These are phyloP conservation scores for Holothuria glaberrima DNA, from an alignment of 35 echinoderm and acorn worm species.

Conservation along the genomic window DNA sequence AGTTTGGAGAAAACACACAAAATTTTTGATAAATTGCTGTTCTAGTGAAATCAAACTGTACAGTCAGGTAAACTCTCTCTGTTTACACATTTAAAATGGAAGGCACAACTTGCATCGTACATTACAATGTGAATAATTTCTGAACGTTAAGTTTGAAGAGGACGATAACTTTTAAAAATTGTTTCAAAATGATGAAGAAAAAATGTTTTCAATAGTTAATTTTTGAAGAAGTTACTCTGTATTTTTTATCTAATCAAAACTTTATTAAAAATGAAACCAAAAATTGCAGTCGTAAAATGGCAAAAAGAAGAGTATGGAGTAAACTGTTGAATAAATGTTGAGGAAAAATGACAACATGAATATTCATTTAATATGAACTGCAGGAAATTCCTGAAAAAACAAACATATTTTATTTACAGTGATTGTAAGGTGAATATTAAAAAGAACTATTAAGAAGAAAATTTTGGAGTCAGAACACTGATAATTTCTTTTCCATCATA, in stretches of 20 bases:
- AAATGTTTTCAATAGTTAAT: not conserved
- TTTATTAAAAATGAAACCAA: slow-evolving; percentile 50
- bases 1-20: slow-evolving; percentile 15
- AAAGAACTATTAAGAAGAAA: slow-evolving; percentile 47
- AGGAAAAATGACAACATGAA: slow-evolving; percentile 36
- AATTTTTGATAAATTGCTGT: slow-evolving; percentile 43
- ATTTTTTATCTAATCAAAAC: slow-evolving; percentile 23
- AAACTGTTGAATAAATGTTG: not conserved
- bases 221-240: not conserved
- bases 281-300: slow-evolving; percentile 38
- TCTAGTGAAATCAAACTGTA: no score
- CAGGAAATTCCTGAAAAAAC: slow-evolving; percentile 25
- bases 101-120: slow-evolving; percentile 50
- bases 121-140: slow-evolving; percentile 50
- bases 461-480: slow-evolving; percentile 17
- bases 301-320: not conserved
- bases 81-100: slow-evolving; percentile 43
- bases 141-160: slow-evolving; percentile 33
- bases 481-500: slow-evolving; percentile 38
- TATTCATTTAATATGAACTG: slow-evolving; percentile 33
- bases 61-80: slow-evolving; percentile 18
- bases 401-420: slow-evolving; percentile 50
- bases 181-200: slow-evolving; percentile 43
- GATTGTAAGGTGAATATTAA: slow-evolving; percentile 42
- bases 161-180: slow-evolving; percentile 30